A percentile compares a stretch with the other conserved stretches of the same genome.
Conservation (phyloP, 2,113 vertebrate genomes). For the Lepus timidus region DNA sequence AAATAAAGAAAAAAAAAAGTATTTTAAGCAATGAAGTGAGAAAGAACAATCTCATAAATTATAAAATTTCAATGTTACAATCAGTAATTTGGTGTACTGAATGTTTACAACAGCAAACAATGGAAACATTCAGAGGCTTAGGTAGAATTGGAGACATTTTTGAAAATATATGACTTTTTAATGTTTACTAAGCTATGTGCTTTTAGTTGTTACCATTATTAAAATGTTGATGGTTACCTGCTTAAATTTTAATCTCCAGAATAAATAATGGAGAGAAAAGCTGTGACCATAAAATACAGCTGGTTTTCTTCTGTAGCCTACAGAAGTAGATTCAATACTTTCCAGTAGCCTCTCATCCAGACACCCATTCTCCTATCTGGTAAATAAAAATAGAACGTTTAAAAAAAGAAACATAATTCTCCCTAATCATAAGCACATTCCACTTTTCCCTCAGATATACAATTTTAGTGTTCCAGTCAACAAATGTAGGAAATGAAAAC, state of each 20-base stretch:
- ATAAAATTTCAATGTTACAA: constrained; percentile 54
- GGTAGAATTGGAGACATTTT: neutral
- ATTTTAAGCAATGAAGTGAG: constrained; percentile 45
- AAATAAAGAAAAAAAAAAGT: constrained; percentile 33
- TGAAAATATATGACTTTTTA: constrained; percentile 38
- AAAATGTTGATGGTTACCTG: constrained; percentile 40
- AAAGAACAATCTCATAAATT: neutral
- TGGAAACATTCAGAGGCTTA: constrained; percentile 42
- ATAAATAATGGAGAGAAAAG: neutral
- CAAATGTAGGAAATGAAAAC: constrained; percentile 34
- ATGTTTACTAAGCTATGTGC: constrained; percentile 33
- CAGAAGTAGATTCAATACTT: constrained; percentile 11
- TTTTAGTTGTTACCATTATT: constrained; percentile 47
- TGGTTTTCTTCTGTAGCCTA: constrained; percentile 28
- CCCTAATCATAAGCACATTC: constrained; percentile 13
- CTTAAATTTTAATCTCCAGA: constrained; percentile 59
- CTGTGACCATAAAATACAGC: constrained; percentile 11
- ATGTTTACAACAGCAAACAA: constrained; percentile 36
- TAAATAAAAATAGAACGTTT: constrained; percentile 53
- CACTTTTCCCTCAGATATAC: neutral
- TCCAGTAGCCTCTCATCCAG: neutral
- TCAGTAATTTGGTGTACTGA: constrained; percentile 25
- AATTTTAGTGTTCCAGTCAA: constrained; percentile 56
- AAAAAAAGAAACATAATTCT: constrained; percentile 22
- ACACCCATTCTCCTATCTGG: constrained; percentile 6